Base-by-base conservation (phyloP, 2,888 invertebrate species). In the Parnassius glacialis region DNA sequence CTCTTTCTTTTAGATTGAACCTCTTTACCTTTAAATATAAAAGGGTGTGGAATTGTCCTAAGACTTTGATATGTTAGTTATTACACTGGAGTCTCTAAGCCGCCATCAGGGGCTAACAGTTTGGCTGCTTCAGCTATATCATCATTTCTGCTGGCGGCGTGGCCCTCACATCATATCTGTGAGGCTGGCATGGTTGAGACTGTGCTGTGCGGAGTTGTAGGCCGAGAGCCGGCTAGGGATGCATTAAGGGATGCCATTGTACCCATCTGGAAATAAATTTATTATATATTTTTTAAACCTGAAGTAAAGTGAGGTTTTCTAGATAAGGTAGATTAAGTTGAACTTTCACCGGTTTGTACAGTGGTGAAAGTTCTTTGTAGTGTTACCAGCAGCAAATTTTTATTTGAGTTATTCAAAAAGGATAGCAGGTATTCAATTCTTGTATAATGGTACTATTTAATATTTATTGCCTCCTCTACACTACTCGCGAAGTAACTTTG, bases 231-330 rank as follows among this genome's bases (percentile, higher is more conserved):
- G 61, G 97, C 97, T 64, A 97, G 92, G 0, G 97, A 97, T 67
- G 97, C 97, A 74, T 96, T 96, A 53, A 96, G 94, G 13, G 97
- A 97, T 25, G 96, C 96, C 96, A 97, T 96, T 59, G 97, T 97
- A 54, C 97, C 97, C 95, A 97, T 97, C 97, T 97, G 12, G 16
- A 52, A 52, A 43, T 52, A n/a, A 47, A 45, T 12, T 12, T 45
- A 45, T 12, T 7, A 5, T 7, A 20, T 20, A 20, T 34, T 34
- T 34, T 34, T 34, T 5, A 34, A 34, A 34, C 5, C 7, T 25
- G 25, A 25, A 25, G n/a, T n/a, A n/a, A n/a, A n/a, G 25, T 25
- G 25, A 16, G 16, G 16, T 16, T 16, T 16, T 16, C 16, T 16
- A 16, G 16, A 16, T 16, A 16, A 16, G 16, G 16, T 16, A 16